Conservation (phyloP, 2,797 vertebrate genomes). For the Heliangelus exortis region DNA sequence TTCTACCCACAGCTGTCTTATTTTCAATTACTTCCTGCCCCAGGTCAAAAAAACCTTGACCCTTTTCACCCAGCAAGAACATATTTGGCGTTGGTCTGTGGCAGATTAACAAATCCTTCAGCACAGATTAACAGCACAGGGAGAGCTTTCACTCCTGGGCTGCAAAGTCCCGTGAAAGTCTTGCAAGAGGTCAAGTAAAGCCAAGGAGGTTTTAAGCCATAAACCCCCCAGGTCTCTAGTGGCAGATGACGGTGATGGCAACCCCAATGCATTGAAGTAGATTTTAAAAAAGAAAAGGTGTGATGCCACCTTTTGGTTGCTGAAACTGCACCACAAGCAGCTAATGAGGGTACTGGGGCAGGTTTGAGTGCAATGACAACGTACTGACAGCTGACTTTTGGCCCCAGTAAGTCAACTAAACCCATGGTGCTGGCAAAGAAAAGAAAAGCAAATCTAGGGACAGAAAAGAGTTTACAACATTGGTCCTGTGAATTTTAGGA, state of each 20-base stretch:
- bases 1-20: background rate
- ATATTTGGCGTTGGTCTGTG: background rate
- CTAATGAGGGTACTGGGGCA: fast-evolving
- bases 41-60: background rate
- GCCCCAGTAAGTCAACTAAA: background rate
- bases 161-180: background rate
- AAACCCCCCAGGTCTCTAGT: background rate
- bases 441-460: background rate
- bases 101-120: background rate
- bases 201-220: background rate
- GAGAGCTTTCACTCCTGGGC: background rate
- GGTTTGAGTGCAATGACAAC: fast-evolving
- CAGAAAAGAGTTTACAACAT: background rate
- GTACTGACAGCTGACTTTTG: background rate
- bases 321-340: background rate
- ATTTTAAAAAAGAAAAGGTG: background rate
- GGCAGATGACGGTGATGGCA: background rate
- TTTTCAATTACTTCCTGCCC: constrained; percentile 1
- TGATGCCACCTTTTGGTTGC: background rate
- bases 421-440: background rate
- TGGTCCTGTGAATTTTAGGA: background rate
- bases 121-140: background rate
- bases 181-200: background rate
- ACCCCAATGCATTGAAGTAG: background rate
- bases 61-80: background rate